These are phyloP conservation scores for Phrynocephalus forsythii DNA, from an alignment of 2,797 vertebrate species.

Conservation along the genomic window DNA sequence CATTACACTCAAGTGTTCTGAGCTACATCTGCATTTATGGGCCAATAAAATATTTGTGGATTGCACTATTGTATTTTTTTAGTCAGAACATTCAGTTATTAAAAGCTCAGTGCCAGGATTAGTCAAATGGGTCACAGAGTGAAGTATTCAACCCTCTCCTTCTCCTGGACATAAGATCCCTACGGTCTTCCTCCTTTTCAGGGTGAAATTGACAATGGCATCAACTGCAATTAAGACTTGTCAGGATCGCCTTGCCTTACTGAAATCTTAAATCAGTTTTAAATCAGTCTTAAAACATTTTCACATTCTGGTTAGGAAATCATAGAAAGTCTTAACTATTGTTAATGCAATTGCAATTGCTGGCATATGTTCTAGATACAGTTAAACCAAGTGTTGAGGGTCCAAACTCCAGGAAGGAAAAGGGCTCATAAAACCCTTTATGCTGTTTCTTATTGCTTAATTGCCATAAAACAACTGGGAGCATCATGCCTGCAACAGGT, in stretches of 20 bases:
- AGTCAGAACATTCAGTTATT: neutral
- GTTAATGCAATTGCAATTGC: neutral
- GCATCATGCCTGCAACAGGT: neutral
- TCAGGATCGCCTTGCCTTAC: neutral
- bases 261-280: neutral
- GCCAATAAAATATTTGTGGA: neutral
- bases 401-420: neutral
- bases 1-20: neutral
- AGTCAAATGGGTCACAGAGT: neutral
- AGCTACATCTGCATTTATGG: neutral
- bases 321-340: neutral
- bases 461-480: constrained; percentile 50
- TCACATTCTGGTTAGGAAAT: neutral
- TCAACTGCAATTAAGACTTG: neutral
- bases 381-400: neutral
- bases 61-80: neutral
- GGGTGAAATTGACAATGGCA: neutral
- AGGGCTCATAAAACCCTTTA: neutral
- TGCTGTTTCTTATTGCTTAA: constrained; percentile 54
- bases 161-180: neutral
- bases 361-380: neutral
- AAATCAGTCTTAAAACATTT: neutral
- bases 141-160: neutral
- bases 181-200: neutral
- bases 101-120: neutral